These are phyloP conservation scores for Nematopogon swammerdamellus DNA, from an alignment of 2,888 invertebrate species.

Conservation along the genomic window DNA sequence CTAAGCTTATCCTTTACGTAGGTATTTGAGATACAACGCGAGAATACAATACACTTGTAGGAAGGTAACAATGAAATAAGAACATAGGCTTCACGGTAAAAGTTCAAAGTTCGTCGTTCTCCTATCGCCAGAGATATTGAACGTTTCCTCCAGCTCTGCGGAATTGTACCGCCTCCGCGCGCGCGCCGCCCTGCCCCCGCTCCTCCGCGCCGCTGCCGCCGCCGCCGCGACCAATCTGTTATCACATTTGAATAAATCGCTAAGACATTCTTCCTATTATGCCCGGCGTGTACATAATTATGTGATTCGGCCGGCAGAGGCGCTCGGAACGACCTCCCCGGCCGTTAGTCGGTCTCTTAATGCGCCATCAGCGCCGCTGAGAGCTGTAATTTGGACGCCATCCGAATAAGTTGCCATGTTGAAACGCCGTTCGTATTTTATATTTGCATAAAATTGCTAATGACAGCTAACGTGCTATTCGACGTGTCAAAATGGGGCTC, in stretches of 20 bases:
- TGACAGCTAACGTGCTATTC: conserved; percentile 38
- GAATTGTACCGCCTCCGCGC: too few relatives aligned
- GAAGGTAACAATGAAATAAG: too few relatives aligned
- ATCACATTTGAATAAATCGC: background rate
- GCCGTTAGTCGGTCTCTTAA: conserved; percentile 19
- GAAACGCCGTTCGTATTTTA: conserved; percentile 38
- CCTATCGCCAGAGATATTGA: too few relatives aligned
- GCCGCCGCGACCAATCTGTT: background rate
- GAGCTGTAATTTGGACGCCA: conserved; percentile 41
- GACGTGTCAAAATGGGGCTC: conserved; percentile 38
- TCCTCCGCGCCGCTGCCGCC: too few relatives aligned
- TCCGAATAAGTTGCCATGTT: conserved; percentile 32
- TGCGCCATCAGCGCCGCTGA: conserved; percentile 30
- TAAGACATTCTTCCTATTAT: background rate
- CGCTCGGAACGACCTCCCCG: conserved; percentile 13
- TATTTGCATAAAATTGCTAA: conserved; percentile 52
- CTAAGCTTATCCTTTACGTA: too few relatives aligned
- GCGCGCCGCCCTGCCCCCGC: too few relatives aligned
- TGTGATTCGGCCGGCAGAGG: background rate
- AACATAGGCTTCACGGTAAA: too few relatives aligned
- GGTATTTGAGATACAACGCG: too few relatives aligned
- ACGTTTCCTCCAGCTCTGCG: too few relatives aligned
- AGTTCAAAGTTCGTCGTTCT: too few relatives aligned
- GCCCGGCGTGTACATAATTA: background rate
- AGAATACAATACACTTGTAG: too few relatives aligned